Conservation (phyloP, 2,797 vertebrate genomes). For the Sebastes oblongus region DNA sequence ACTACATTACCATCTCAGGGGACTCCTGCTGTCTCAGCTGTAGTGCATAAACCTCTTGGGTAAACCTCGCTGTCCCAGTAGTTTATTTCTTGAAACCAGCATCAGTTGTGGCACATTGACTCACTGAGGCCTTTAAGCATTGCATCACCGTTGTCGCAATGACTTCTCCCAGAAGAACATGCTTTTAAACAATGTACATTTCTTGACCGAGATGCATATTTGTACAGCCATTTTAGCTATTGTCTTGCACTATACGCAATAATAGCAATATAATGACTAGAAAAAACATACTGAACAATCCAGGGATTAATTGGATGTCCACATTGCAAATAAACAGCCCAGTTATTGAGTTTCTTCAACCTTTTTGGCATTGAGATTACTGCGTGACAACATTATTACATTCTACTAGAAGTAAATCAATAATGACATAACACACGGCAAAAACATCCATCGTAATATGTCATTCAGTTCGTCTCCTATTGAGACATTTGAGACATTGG, state of each 20-base stretch:
- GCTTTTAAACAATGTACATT: background rate
- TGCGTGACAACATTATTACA: background rate
- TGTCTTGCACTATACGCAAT: background rate
- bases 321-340: background rate
- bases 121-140: conserved; percentile 8
- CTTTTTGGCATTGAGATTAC: background rate
- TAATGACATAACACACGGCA: background rate
- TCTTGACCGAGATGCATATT: background rate
- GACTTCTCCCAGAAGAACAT: background rate
- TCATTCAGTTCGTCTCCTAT: background rate
- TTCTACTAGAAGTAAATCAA: background rate
- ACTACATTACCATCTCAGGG: background rate
- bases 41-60: background rate
- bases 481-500: background rate
- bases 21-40: background rate
- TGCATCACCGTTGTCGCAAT: background rate
- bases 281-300: background rate
- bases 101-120: conserved; percentile 5
- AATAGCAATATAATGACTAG: background rate
- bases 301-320: background rate
- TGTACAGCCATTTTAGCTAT: background rate
- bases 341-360: background rate
- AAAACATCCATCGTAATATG: background rate
- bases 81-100: conserved; percentile 1
- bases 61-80: background rate